A percentile compares a stretch with the other conserved stretches of the same genome.
Conservation (phyloP, 2,797 vertebrate genomes). For the Coccyzus lansbergi region DNA sequence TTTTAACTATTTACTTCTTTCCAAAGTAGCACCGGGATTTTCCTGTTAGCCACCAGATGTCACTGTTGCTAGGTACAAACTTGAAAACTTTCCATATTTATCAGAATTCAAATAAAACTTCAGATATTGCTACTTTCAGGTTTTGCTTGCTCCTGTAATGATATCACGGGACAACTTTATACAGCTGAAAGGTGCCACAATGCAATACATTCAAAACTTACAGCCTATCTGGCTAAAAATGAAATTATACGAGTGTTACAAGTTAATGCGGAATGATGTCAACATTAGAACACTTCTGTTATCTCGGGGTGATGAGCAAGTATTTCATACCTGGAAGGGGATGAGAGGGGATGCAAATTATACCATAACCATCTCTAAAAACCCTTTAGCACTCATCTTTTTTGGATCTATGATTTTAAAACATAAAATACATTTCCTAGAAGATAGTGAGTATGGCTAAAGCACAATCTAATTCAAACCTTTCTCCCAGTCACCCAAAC, state of each 20-base stretch:
- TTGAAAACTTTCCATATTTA: not conserved
- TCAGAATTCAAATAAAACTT: not conserved
- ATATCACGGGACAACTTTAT: accelerated
- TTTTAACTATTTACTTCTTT: not conserved
- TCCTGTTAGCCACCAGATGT: constrained; percentile 47
- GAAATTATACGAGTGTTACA: accelerated
- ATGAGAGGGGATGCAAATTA: not conserved
- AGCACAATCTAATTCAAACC: constrained; percentile 1
- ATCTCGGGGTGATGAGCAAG: not conserved
- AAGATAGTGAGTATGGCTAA: not conserved
- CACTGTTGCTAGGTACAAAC: constrained; percentile 14
- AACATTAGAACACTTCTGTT: accelerated
- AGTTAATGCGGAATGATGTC: accelerated
- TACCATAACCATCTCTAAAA: not conserved
- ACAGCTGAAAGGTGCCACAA: not conserved
- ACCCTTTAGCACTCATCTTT: not conserved
- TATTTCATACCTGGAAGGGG: not conserved
- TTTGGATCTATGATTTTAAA: not conserved
- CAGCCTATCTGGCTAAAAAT: not conserved
- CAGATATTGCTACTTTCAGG: not conserved
- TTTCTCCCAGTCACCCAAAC: constrained; percentile 16
- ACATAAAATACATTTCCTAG: not conserved
- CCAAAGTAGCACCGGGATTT: not conserved
- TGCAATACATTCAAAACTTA: not conserved
- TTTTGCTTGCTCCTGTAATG: not conserved